Evolutionary conservation across 2,797 vertebrate species (phyloP), one percentile per base, ranked within the genome.

Genomic region (Vespertilio murinus): DNA sequence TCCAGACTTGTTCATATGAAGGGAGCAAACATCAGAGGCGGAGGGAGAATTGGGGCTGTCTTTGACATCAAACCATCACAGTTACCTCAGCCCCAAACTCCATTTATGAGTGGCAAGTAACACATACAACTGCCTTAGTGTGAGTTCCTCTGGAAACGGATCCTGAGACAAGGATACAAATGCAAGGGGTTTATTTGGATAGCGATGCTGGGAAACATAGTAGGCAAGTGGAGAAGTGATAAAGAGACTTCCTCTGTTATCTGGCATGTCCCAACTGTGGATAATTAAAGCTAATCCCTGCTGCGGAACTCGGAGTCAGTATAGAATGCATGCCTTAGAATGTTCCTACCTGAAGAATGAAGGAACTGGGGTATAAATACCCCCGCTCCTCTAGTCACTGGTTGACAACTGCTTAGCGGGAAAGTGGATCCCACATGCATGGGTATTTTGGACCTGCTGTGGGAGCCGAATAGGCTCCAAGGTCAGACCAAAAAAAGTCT

Each of bases 371-470:
- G 0, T 38, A 38, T 45, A 70, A 45, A 18, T 6, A n/a, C 2
- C 9, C 16, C 28, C 18, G 20, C 14, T 42, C 11, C 47, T 22
- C 61, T 70, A 69, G 16, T 49, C 64, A 14, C 1, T 33, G 25
- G n/a, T 45, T 67, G 52, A 69, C 25, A 30, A 16, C 42, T 7
- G 52, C 45, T 28, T 28, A 11, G 8, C 2, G 6, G 3, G 30
- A 20, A 38, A 35, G 18, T 14, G 7, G 35, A 20, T 3, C 3
- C 9, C 77, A 42, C 7, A 0, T 1, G 12, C 35, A 2, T 16
- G 12, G 52, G 22, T 49, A 30, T 28, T 80, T 74, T 65, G 65
- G 42, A 56, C 45, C 22, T 71, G 88, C 59, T 30, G 3, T 13
- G 23, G 49, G 35, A 85, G 16, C 18, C n/a, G 6, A 82, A 86